A percentile compares a stretch with the other conserved stretches of the same genome.
phyloP scores from a whole-genome alignment of 2,113 vertebrate species.

The Plectropomus leopardus region DNA sequence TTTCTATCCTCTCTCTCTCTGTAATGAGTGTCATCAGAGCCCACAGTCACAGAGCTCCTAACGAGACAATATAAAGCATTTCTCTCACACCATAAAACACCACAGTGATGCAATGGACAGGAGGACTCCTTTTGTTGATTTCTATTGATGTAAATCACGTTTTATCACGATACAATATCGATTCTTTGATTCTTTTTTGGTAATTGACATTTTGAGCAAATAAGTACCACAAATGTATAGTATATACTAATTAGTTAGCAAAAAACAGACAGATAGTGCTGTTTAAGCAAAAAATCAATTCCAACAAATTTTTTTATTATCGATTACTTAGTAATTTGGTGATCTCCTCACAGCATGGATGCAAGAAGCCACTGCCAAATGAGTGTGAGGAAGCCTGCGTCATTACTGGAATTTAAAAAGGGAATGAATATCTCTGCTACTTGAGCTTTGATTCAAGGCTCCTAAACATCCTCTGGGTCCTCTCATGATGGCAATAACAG shows the following conservation, averaged over 20 bases:
- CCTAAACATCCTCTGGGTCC: not conserved
- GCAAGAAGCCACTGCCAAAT: not conserved
- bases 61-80: constrained; percentile 9
- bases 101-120: not conserved
- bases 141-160: not conserved
- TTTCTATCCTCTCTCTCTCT: not conserved
- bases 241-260: too few species aligned
- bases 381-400: not conserved
- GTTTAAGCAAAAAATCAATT: not conserved
- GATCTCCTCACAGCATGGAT: too few species aligned
- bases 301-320: not conserved
- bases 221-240: too few species aligned
- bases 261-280: not conserved
- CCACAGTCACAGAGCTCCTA: not conserved
- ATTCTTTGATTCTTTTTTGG: too few species aligned
- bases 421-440: not conserved
- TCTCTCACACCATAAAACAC: constrained; percentile 14
- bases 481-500: constrained; percentile 11
- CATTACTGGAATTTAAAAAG: not conserved
- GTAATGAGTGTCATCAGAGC: constrained; percentile 41
- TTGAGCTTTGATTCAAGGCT: constrained; percentile 1
- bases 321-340: too few species aligned
- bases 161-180: too few species aligned
- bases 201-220: too few species aligned
- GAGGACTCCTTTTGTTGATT: too few species aligned